Conservation (phyloP, 2,113 vertebrate species). For the Crotalus horridus region DNA sequence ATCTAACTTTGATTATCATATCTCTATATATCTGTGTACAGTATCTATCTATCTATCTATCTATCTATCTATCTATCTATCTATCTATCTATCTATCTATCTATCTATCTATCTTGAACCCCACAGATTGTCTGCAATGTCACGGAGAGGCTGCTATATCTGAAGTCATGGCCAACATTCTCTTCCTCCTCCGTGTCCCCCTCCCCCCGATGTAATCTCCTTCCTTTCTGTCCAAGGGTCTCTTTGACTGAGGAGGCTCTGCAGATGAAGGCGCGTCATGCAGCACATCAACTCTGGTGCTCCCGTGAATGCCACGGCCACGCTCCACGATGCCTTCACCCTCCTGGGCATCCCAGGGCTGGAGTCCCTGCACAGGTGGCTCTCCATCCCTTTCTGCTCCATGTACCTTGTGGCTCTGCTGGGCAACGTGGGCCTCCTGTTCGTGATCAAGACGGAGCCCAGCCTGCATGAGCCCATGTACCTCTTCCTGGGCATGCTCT, state of each 20-base stretch:
- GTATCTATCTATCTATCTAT: no score
- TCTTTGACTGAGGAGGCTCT: background rate
- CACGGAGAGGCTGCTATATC: background rate
- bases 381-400: background rate
- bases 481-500: conserved; percentile 24
- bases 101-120: background rate
- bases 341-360: conserved; percentile 28
- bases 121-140: background rate
- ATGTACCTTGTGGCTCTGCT: conserved; percentile 45
- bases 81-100: no score
- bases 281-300: background rate
- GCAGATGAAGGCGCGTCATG: background rate
- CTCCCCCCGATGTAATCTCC: background rate
- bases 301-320: background rate
- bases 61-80: no score
- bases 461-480: conserved; percentile 50
- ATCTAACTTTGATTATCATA: no score
- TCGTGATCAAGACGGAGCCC: accelerated
- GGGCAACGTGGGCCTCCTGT: conserved; percentile 36
- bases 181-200: background rate
- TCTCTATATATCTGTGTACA: no score
- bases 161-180: background rate
- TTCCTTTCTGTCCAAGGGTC: background rate
- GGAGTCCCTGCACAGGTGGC: background rate
- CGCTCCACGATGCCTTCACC: accelerated